Evolutionary conservation across 35 echinoderm and acorn worm genomes (phyloP).

Genomic region (Eucidaris tribuloides): DNA sequence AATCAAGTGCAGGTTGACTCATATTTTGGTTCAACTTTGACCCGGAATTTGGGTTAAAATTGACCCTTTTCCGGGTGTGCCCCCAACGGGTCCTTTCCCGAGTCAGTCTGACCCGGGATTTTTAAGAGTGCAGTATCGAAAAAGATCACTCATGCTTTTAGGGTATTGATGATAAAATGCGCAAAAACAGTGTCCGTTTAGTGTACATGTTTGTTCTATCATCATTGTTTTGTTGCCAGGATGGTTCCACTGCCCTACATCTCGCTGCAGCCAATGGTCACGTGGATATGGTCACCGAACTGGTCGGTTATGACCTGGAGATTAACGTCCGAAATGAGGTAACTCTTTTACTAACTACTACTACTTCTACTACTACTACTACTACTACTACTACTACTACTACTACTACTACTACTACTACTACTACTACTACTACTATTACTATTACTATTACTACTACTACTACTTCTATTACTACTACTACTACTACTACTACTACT

Average conservation of each 20-base stretch:
- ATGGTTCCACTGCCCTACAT: conserved; percentile 74
- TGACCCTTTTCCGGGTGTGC: no score
- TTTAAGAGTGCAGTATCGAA: no score
- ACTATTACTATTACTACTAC: background rate
- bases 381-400: conserved; percentile 4
- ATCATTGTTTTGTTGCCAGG: conserved; percentile 43
- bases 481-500: background rate
- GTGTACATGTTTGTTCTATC: no score
- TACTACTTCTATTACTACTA: background rate
- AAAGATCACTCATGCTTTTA: no score
- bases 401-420: conserved; percentile 1
- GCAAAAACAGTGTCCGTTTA: no score
- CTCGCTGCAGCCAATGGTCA: conserved; percentile 77
- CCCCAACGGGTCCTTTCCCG: no score
- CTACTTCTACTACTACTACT: conserved; percentile 1
- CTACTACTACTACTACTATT: background rate
- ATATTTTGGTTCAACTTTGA: no score
- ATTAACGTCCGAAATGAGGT: conserved; percentile 81
- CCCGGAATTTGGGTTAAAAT: no score
- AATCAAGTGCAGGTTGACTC: no score
- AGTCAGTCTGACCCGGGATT: no score
- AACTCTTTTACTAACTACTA: background rate
- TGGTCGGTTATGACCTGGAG: conserved; percentile 66
- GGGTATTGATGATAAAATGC: no score
- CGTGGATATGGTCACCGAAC: conserved; percentile 9